Percentiles rank a stretch among this genome's conserved stretches.
Evolutionary conservation across 2,888 invertebrate species (phyloP).

Genomic region (Steinernema scapterisci): DNA sequence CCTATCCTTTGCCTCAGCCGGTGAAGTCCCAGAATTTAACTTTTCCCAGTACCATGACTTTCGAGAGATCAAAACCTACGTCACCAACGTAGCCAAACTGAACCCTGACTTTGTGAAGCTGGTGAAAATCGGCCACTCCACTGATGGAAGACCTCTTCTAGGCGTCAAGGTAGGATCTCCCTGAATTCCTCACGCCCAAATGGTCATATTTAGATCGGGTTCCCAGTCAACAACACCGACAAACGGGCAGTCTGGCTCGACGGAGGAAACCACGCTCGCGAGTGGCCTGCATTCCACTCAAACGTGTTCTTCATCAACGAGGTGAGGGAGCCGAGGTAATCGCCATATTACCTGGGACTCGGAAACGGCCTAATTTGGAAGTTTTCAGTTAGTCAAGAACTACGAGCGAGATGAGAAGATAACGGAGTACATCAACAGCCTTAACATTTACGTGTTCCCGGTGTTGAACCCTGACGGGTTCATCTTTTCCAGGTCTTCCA

Average conservation of each 20-base stretch:
- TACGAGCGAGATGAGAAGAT: constrained; percentile 53
- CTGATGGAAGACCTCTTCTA: constrained; percentile 54
- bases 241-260: constrained; percentile 66
- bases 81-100: constrained; percentile 43
- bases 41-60: constrained; percentile 54
- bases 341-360: background rate
- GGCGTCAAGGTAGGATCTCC: constrained; percentile 50
- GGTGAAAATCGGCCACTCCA: constrained; percentile 49
- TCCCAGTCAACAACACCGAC: constrained; percentile 38
- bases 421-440: constrained; percentile 55
- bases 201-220: constrained; percentile 46
- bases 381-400: constrained; percentile 44
- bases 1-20: background rate
- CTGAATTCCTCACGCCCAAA: background rate
- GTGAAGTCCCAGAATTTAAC: constrained; percentile 35
- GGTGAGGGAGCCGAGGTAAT: constrained; percentile 40
- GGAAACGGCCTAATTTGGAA: background rate
- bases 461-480: constrained; percentile 67
- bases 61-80: constrained; percentile 52
- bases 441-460: constrained; percentile 64
- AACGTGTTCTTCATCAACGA: constrained; percentile 66
- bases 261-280: constrained; percentile 64
- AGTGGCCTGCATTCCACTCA: constrained; percentile 66
- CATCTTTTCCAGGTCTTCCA: constrained; percentile 54
- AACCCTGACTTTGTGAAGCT: constrained; percentile 57